phyloP scores from a whole-genome alignment of 2,888 invertebrate genomes.

The Eupithecia abbreviata region DNA sequence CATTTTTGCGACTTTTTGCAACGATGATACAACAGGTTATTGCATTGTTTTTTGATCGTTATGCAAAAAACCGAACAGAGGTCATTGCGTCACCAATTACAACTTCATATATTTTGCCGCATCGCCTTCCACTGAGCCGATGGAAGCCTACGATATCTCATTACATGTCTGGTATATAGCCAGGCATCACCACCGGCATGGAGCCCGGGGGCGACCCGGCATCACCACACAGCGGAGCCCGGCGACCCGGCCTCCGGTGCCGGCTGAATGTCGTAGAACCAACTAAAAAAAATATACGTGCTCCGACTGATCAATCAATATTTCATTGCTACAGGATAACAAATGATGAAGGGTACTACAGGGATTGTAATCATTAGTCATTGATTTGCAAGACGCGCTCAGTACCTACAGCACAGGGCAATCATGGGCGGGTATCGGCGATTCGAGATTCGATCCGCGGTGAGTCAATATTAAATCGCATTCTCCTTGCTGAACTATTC shows the following conservation, averaged over 20 bases:
- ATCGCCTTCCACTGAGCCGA: conserved; percentile 54
- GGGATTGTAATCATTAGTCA: not conserved
- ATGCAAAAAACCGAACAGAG: conserved; percentile 66
- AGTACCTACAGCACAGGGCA: not conserved
- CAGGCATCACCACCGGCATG: too few relatives aligned
- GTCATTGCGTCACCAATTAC: conserved; percentile 74
- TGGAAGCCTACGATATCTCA: conserved; percentile 4
- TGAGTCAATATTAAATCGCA: conserved; percentile 58
- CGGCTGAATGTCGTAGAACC: not conserved
- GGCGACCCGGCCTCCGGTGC: not conserved
- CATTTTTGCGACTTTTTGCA: conserved; percentile 46
- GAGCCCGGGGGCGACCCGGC: too few relatives aligned
- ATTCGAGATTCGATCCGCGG: conserved; percentile 40
- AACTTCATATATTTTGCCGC: conserved; percentile 55
- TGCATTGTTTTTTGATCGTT: conserved; percentile 64
- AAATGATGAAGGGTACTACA: not conserved
- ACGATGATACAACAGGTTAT: conserved; percentile 62
- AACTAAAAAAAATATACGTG: conserved; percentile 26
- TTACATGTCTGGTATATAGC: not conserved
- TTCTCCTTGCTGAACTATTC: conserved; percentile 36
- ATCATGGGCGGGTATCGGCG: conserved; percentile 19
- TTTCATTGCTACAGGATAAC: conserved; percentile 39
- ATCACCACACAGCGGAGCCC: not conserved
- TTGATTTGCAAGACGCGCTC: not conserved
- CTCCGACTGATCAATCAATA: conserved; percentile 32